phyloP scores from a whole-genome alignment of 1,140 invertebrate species.

The Pseudachorutes palmiensis region DNA sequence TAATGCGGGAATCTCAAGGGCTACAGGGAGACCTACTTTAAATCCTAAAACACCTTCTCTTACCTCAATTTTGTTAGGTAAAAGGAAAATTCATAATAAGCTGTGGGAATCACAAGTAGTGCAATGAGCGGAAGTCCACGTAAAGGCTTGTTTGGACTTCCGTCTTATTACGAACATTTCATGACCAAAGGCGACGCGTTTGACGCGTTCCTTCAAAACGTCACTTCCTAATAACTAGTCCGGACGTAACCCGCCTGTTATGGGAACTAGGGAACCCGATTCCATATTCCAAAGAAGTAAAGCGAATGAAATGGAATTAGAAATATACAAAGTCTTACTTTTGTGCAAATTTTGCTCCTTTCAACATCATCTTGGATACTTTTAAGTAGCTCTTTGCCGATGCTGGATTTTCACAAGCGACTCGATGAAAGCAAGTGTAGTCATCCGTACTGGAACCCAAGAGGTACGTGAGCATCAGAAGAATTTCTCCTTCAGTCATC shows the following conservation, averaged over 20 bases:
- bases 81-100: slow-evolving; percentile 8
- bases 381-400: slow-evolving; percentile 63
- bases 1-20: too few relatives aligned
- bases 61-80: neutral
- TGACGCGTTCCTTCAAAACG: neutral
- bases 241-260: neutral
- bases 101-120: neutral
- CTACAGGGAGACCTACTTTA: neutral
- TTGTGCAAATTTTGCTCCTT: slow-evolving; percentile 58
- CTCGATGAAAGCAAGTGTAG: slow-evolving; percentile 62
- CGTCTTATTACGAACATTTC: too few relatives aligned
- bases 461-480: slow-evolving; percentile 59
- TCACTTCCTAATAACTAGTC: neutral
- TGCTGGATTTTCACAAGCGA: slow-evolving; percentile 63
- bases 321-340: slow-evolving; percentile 50
- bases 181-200: neutral
- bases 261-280: slow-evolving; percentile 36
- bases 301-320: too few relatives aligned
- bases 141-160: too few relatives aligned
- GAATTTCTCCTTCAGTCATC: slow-evolving; percentile 57
- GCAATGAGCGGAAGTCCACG: neutral
- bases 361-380: slow-evolving; percentile 62
- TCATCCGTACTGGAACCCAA: slow-evolving; percentile 55
- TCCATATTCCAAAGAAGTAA: neutral
- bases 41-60: slow-evolving; percentile 9